These are phyloP conservation scores for Apocheima hispidaria DNA, from an alignment of 2,888 invertebrate genomes.

Conservation along the genomic window DNA sequence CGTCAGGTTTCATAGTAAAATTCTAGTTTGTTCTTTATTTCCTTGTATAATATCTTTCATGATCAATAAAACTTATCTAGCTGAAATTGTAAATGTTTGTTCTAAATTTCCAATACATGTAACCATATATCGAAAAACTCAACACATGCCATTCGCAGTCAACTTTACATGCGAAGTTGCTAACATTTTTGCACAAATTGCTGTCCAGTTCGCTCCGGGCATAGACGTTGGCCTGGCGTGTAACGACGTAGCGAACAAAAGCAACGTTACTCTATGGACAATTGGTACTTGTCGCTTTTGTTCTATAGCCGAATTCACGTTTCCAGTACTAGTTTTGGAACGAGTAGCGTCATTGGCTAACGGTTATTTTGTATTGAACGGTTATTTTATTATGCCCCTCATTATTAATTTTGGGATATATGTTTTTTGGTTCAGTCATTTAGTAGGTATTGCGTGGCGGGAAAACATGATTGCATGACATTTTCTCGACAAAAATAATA, in stretches of 20 bases:
- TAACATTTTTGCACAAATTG: constrained; percentile 33
- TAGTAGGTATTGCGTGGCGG: too few species aligned
- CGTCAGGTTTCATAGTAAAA: too few species aligned
- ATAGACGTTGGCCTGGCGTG: neutral
- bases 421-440: too few species aligned
- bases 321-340: constrained; percentile 2
- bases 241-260: constrained; percentile 38
- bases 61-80: too few species aligned
- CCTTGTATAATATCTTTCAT: too few species aligned
- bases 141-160: constrained; percentile 7
- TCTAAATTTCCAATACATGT: constrained; percentile 1
- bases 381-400: too few species aligned
- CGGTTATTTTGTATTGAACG: neutral
- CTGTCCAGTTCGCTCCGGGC: constrained; percentile 13
- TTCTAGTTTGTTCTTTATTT: too few species aligned
- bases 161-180: constrained; percentile 29
- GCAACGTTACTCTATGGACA: constrained; percentile 22
- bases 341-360: neutral
- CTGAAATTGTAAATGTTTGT: neutral
- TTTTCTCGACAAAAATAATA: too few species aligned
- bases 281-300: constrained; percentile 27
- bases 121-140: constrained; percentile 10
- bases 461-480: too few species aligned
- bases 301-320: constrained; percentile 15
- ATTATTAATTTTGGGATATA: too few species aligned